Evolutionary conservation across 2,797 vertebrate genomes (phyloP).

Genomic region (Cryptoblepharus egeriae): DNA sequence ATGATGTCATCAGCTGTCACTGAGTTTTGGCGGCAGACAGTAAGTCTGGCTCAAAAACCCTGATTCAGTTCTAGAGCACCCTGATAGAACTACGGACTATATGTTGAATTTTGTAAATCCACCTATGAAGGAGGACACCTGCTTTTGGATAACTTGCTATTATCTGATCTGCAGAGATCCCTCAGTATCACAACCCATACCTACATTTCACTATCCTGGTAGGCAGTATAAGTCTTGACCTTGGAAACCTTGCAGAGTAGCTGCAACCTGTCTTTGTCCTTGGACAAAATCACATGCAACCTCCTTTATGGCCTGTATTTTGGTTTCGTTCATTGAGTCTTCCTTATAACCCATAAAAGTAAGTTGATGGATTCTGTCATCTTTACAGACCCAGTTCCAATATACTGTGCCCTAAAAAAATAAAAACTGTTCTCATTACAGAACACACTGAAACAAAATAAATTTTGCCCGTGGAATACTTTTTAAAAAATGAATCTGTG

Average conservation of each 20-base stretch:
- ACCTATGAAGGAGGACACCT: background rate
- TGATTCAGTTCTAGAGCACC: background rate
- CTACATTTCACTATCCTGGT: no score
- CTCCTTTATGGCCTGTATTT: background rate
- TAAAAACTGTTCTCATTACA: background rate
- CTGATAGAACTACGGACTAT: background rate
- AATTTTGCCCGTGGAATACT: no score
- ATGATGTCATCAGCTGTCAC: no score
- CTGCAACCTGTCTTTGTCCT: background rate
- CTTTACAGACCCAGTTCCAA: background rate
- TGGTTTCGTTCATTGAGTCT: no score
- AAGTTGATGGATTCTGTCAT: background rate
- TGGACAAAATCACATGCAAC: background rate
- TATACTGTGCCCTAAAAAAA: background rate
- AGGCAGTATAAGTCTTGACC: background rate
- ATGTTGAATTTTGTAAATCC: background rate
- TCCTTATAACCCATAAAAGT: background rate
- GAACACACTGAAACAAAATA: background rate
- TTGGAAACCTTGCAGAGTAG: background rate
- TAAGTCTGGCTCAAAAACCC: no score
- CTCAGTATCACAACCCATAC: no score
- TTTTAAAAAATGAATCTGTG: no score
- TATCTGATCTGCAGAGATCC: no score
- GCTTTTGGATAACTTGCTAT: background rate
- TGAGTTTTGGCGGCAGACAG: no score